These are phyloP conservation scores for Andrena chrysosceles DNA, from an alignment of 2,888 invertebrate genomes.

Conservation along the genomic window DNA sequence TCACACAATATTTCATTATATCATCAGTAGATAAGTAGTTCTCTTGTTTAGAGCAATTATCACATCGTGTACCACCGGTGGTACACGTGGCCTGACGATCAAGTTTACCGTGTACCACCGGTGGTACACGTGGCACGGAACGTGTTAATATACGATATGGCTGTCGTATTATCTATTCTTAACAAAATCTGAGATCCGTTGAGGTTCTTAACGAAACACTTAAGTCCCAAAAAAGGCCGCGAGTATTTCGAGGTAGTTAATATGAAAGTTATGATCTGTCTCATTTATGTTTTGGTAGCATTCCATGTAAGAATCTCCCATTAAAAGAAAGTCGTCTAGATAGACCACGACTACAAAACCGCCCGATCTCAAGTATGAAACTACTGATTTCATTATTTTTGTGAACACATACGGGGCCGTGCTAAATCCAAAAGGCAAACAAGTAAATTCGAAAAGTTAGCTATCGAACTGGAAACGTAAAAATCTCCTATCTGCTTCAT, in stretches of 20 bases:
- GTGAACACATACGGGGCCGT: conserved; percentile 11
- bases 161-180: conserved; percentile 32
- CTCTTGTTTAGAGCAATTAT: too few relatives aligned
- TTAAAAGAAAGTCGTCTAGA: conserved; percentile 26
- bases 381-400: conserved; percentile 25
- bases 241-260: conserved; percentile 30
- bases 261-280: conserved; percentile 3
- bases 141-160: conserved; percentile 25
- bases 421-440: conserved; percentile 20
- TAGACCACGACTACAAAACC: conserved; percentile 17
- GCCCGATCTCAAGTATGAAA: neutral
- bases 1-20: too few relatives aligned
- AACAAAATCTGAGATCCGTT: conserved; percentile 19
- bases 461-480: conserved; percentile 8
- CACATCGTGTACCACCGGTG: too few relatives aligned
- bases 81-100: too few relatives aligned
- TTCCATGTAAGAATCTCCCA: conserved; percentile 21
- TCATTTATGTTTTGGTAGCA: neutral
- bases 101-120: too few relatives aligned
- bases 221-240: conserved; percentile 17
- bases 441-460: conserved; percentile 11
- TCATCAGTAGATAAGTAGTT: too few relatives aligned
- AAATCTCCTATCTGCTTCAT: neutral
- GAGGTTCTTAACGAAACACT: conserved; percentile 20
- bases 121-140: too few relatives aligned